Evolutionary conservation across 2,113 vertebrate species (phyloP).

Genomic region (Oryzias melastigma): DNA sequence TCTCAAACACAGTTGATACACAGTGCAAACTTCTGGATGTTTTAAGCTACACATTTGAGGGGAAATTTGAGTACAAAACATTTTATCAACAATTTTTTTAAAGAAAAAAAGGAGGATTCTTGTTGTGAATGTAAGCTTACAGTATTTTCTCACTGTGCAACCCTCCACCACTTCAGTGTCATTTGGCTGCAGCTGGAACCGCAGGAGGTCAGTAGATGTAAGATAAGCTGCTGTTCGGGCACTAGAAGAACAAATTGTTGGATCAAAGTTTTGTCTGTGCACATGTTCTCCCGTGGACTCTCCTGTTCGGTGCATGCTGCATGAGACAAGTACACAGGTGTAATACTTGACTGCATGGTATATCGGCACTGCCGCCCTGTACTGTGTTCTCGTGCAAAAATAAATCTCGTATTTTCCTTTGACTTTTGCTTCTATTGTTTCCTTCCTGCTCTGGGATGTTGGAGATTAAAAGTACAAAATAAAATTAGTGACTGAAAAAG

Average conservation of each 20-base stretch:
- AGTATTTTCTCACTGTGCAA: conserved; percentile 6
- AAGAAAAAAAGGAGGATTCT: not conserved
- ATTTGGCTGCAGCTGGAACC: not conserved
- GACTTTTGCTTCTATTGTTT: conserved; percentile 9
- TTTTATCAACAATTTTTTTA: not conserved
- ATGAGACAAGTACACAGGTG: conserved; percentile 71
- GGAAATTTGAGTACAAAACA: not conserved
- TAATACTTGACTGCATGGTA: conserved; percentile 72
- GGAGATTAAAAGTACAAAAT: not conserved
- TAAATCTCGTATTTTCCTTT: conserved; percentile 69
- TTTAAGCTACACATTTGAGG: not conserved
- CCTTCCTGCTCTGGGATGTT: not conserved
- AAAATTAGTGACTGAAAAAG: not conserved
- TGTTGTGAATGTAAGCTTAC: conserved; percentile 15
- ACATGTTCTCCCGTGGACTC: conserved; percentile 59
- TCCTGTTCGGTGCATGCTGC: conserved; percentile 75
- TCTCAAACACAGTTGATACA: no score
- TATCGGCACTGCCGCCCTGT: conserved; percentile 57
- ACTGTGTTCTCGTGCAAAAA: conserved; percentile 69
- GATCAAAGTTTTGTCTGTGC: conserved; percentile 52
- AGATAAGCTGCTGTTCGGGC: conserved; percentile 28
- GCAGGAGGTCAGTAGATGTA: not conserved
- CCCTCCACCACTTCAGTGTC: conserved; percentile 1
- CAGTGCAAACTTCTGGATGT: not conserved
- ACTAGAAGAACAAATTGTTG: conserved; percentile 28